Evolutionary conservation across 2,888 invertebrate species (phyloP).

Genomic region (Laothoe populi): DNA sequence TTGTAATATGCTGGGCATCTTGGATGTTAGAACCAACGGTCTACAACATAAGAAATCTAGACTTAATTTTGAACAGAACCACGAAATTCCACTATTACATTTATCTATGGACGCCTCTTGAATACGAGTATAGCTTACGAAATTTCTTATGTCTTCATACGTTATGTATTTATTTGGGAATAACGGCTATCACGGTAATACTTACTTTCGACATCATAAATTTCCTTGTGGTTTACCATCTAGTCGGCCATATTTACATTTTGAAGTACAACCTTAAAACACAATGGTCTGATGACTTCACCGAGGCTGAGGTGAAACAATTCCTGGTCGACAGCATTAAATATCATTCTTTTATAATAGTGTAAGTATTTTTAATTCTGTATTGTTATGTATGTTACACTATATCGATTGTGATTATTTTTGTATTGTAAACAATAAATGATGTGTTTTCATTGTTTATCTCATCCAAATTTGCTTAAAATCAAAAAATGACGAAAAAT

Average conservation of each 20-base stretch:
- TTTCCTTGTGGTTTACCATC: conserved; percentile 45
- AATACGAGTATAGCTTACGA: conserved; percentile 45
- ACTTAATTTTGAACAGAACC: conserved; percentile 43
- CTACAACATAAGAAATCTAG: conserved; percentile 43
- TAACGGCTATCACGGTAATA: conserved; percentile 29
- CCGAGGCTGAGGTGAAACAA: conserved; percentile 37
- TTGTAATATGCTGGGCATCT: neutral
- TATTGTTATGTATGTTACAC: too few relatives aligned
- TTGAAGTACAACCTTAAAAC: conserved; percentile 44
- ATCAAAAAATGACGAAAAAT: too few relatives aligned
- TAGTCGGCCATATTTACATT: conserved; percentile 51
- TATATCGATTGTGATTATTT: too few relatives aligned
- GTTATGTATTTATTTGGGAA: conserved; percentile 37
- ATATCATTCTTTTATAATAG: conserved; percentile 48
- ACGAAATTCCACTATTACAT: conserved; percentile 44
- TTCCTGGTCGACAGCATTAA: conserved; percentile 41
- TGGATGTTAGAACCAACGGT: conserved; percentile 17
- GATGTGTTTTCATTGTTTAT: too few relatives aligned
- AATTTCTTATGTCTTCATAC: conserved; percentile 45
- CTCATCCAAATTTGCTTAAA: too few relatives aligned
- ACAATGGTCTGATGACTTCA: conserved; percentile 34
- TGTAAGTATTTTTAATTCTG: conserved; percentile 39
- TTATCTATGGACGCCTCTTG: conserved; percentile 50
- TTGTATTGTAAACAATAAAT: too few relatives aligned
- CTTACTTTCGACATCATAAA: conserved; percentile 42